These are phyloP conservation scores for Mormyrus lacerda DNA, from an alignment of 2,113 vertebrate genomes.

Conservation along the genomic window DNA sequence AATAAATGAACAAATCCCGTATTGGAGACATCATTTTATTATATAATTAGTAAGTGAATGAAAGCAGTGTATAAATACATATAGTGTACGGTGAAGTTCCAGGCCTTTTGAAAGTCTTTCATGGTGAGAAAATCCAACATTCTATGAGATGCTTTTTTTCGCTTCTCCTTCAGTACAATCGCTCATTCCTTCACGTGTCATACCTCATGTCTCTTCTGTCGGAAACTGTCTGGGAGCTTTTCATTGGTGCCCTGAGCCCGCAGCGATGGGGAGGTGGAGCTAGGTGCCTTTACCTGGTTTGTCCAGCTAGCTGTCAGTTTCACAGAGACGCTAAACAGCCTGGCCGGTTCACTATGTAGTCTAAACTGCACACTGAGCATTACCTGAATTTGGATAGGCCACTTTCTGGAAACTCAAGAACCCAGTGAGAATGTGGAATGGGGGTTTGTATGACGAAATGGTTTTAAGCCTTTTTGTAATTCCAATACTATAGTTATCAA, in stretches of 20 bases:
- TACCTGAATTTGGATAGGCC: neutral
- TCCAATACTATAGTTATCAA: neutral
- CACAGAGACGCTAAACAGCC: neutral
- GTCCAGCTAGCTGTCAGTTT: slow-evolving; percentile 25
- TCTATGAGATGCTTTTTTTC: neutral
- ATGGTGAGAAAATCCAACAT: neutral
- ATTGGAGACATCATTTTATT: neutral
- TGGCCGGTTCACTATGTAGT: neutral
- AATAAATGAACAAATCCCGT: neutral
- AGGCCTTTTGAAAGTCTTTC: neutral
- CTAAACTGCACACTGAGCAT: neutral
- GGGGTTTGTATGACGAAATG: neutral
- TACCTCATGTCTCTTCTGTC: neutral
- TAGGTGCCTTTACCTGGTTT: slow-evolving; percentile 32
- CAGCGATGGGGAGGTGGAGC: neutral
- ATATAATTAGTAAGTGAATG: neutral
- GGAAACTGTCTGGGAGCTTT: neutral
- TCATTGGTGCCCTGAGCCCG: slow-evolving; percentile 17
- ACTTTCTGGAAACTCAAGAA: neutral
- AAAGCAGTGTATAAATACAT: neutral
- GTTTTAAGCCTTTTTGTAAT: neutral
- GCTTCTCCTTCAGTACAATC: neutral
- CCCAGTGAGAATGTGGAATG: neutral
- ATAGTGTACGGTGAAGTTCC: neutral
- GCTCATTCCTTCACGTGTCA: neutral